phyloP scores from a whole-genome alignment of 2,113 vertebrate species.

The Bothrops jararaca region DNA sequence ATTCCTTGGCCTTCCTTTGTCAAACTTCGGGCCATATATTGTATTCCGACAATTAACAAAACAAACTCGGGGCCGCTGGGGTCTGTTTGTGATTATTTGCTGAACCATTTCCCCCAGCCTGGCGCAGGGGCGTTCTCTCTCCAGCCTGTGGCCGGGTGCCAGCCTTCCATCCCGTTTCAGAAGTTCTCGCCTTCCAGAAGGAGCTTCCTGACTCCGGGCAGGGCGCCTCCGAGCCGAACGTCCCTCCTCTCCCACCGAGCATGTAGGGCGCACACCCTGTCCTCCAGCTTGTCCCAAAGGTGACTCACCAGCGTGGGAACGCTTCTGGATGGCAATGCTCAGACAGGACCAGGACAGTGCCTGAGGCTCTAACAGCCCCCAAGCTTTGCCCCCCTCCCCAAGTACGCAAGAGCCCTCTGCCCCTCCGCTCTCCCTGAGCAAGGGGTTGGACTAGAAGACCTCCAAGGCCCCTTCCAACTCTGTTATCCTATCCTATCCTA shows the following conservation, averaged over 20 bases:
- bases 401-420: not conserved
- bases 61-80: constrained; percentile 39
- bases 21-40: constrained; percentile 52
- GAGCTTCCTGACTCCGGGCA: not conserved
- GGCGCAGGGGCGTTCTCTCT: not conserved
- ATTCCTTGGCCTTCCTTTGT: constrained; percentile 38
- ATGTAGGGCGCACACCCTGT: not conserved
- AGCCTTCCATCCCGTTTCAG: not conserved
- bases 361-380: not conserved
- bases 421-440: not conserved
- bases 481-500: too few relatives aligned
- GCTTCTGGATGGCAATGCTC: too few relatives aligned
- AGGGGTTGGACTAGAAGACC: too few relatives aligned
- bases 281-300: not conserved
- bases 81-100: constrained; percentile 65
- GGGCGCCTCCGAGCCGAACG: not conserved
- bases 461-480: too few relatives aligned
- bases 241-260: not conserved
- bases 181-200: not conserved
- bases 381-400: not conserved
- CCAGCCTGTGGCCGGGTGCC: not conserved
- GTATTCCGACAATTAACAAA: constrained; percentile 63
- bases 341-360: not conserved
- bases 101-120: constrained; percentile 32
- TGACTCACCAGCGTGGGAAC: not conserved